phyloP scores from a whole-genome alignment of 2,888 invertebrate species.

The Patella depressa region DNA sequence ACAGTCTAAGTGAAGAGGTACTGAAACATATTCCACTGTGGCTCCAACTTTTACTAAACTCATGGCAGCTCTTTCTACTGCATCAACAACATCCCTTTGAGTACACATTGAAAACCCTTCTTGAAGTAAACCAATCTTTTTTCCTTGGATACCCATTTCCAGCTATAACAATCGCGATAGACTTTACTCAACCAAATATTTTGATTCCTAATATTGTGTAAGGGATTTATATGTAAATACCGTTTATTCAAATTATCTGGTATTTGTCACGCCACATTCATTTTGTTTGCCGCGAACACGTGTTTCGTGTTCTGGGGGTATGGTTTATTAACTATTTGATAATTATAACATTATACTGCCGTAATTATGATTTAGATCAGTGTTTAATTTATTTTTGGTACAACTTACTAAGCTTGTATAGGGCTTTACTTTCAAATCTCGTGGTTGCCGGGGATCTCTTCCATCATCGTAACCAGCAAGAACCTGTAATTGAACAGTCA shows the following conservation, averaged over 20 bases:
- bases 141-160: constrained; percentile 42
- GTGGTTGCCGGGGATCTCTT: constrained; percentile 51
- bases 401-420: constrained; percentile 39
- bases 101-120: constrained; percentile 59
- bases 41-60: constrained; percentile 43
- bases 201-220: no score
- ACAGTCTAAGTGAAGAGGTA: constrained; percentile 60
- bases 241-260: no score
- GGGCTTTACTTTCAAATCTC: constrained; percentile 38
- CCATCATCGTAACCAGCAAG: constrained; percentile 60
- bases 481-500: constrained; percentile 39
- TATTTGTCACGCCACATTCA: no score
- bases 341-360: no score
- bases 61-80: constrained; percentile 50
- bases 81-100: constrained; percentile 45
- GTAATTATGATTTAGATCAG: no score
- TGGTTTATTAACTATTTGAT: no score
- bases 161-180: constrained; percentile 38
- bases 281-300: no score
- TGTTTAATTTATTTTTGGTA: no score
- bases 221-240: no score
- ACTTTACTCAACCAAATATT: no score
- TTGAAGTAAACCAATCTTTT: constrained; percentile 56
- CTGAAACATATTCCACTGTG: constrained; percentile 53
- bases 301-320: no score